Evolutionary conservation across 2,888 invertebrate genomes (phyloP).

Genomic region (Pantelozetes paolii): DNA sequence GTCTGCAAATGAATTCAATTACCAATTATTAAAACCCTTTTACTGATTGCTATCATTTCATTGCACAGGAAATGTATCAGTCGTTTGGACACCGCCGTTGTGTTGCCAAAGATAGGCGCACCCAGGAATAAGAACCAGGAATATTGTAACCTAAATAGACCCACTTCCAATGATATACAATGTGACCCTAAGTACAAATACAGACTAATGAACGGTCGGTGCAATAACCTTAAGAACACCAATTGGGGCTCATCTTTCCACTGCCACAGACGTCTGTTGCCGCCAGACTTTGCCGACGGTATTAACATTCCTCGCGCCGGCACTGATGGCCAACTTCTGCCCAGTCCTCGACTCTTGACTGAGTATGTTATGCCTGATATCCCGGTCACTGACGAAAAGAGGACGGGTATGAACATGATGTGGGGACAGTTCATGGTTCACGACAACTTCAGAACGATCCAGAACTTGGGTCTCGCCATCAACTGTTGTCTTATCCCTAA

Average conservation of each 20-base stretch:
- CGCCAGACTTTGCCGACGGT: conserved; percentile 55
- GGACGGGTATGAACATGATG: conserved; percentile 42
- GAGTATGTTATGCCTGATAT: conserved; percentile 41
- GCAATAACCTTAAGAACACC: conserved; percentile 53
- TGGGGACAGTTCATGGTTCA: conserved; percentile 68
- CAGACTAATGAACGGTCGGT: conserved; percentile 52
- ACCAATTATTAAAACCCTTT: too few relatives aligned
- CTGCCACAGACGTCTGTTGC: conserved; percentile 53
- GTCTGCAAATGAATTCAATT: too few relatives aligned
- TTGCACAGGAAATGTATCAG: conserved; percentile 41
- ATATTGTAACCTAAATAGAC: conserved; percentile 39
- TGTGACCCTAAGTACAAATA: conserved; percentile 40
- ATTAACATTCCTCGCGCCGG: conserved; percentile 58
- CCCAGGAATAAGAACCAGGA: conserved; percentile 38
- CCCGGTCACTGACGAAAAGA: conserved; percentile 31
- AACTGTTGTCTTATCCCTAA: conserved; percentile 43
- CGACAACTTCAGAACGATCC: conserved; percentile 65
- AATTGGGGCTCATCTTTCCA: conserved; percentile 54
- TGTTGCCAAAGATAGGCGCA: conserved; percentile 31
- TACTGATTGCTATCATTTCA: too few relatives aligned
- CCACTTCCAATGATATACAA: conserved; percentile 35
- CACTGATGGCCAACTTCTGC: conserved; percentile 55
- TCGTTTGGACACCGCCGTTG: conserved; percentile 35
- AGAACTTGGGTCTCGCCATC: conserved; percentile 42
- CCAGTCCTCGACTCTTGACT: conserved; percentile 49